Percentiles rank a stretch among this genome's conserved stretches.
Conservation (phyloP, 2,113 vertebrate genomes). For the Eonycteris spelaea region DNA sequence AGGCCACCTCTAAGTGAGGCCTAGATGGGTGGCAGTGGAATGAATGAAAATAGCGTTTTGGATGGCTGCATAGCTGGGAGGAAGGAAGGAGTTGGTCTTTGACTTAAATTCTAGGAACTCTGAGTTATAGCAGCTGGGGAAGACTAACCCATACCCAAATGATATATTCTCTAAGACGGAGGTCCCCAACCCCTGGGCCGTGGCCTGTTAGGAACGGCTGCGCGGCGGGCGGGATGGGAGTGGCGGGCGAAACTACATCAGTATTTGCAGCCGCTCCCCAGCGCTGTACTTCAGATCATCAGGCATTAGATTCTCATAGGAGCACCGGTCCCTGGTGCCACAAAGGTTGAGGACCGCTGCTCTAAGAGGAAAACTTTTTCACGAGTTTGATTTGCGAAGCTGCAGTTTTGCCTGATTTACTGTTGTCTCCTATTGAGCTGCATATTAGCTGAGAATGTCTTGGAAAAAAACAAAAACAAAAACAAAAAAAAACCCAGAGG, state of each 20-base stretch:
- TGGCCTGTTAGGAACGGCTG: too few species aligned
- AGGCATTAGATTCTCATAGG: too few species aligned
- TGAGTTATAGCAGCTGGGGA: background rate
- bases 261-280: too few species aligned
- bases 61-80: background rate
- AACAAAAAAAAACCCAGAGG: background rate
- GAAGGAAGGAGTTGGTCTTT: background rate
- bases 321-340: too few species aligned
- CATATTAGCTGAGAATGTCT: background rate
- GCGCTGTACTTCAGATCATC: too few species aligned
- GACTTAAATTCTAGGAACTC: background rate
- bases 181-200: too few species aligned
- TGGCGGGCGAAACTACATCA: too few species aligned
- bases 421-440: background rate
- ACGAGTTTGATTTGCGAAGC: background rate
- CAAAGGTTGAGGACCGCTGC: too few species aligned
- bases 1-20: background rate
- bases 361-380: background rate
- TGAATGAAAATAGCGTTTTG: background rate
- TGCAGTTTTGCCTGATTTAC: background rate
- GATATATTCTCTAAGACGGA: background rate
- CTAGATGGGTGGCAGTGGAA: background rate
- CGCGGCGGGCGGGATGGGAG: too few species aligned
- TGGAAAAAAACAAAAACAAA: background rate
- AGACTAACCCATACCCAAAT: background rate